Percentiles rank a stretch among this genome's conserved stretches.
phyloP scores from a whole-genome alignment of 2,113 vertebrate species.

The Eulemur rufifrons region DNA sequence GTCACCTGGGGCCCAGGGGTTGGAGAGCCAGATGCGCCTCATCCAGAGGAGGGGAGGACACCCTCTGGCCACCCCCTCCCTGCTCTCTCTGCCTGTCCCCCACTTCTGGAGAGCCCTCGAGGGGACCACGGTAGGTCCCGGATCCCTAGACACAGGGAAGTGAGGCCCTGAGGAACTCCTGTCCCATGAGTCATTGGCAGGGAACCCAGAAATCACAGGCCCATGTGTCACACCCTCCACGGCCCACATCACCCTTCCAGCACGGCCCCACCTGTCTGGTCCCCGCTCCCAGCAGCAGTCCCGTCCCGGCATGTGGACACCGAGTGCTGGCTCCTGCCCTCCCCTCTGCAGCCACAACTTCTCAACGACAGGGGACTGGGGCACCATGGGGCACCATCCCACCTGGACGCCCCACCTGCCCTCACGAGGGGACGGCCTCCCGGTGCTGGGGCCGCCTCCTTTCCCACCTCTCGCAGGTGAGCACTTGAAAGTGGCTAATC shows the following conservation, averaged over 20 bases:
- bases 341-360: background rate
- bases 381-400: background rate
- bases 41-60: background rate
- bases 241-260: background rate
- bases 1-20: too few relatives aligned
- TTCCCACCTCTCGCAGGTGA: background rate
- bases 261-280: background rate
- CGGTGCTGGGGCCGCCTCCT: too few relatives aligned
- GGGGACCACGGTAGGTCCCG: background rate
- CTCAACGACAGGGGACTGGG: too few relatives aligned
- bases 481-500: fast-evolving
- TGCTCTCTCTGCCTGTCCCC: background rate
- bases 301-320: background rate
- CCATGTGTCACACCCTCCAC: background rate
- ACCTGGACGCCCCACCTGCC: background rate
- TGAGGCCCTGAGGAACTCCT: background rate
- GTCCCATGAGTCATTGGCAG: background rate
- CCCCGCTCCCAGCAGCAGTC: background rate
- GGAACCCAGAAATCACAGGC: background rate
- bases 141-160: background rate
- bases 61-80: background rate
- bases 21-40: background rate
- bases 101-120: background rate
- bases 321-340: background rate
- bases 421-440: too few relatives aligned